Evolutionary conservation across 2,797 vertebrate genomes (phyloP).

Genomic region (Lepilemur septentrionalis): DNA sequence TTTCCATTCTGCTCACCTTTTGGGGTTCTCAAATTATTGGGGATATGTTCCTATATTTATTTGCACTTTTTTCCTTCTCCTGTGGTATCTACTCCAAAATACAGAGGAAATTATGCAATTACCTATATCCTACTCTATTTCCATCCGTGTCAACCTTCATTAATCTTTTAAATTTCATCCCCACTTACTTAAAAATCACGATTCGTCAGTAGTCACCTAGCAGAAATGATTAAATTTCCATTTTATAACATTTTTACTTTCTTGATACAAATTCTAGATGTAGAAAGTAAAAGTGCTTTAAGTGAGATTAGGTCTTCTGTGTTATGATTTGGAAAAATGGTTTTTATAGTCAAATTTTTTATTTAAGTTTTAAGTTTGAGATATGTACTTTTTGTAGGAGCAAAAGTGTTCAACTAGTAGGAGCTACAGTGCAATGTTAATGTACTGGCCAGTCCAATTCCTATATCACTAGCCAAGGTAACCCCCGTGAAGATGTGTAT

Average conservation of each 20-base stretch:
- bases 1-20: not conserved
- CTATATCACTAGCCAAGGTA: too few relatives aligned
- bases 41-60: not conserved
- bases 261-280: not conserved
- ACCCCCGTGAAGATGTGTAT: not conserved
- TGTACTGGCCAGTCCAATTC: too few relatives aligned
- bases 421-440: not conserved
- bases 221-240: not conserved
- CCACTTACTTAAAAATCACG: not conserved
- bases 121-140: not conserved
- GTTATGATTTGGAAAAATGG: not conserved
- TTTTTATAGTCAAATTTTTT: not conserved
- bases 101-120: not conserved
- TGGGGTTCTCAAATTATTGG: not conserved
- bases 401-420: not conserved
- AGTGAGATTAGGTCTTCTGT: not conserved
- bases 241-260: not conserved
- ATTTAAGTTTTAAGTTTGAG: not conserved
- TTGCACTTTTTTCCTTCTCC: not conserved
- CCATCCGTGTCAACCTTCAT: not conserved
- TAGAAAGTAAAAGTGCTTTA: not conserved
- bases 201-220: not conserved
- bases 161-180: not conserved
- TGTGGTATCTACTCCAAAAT: not conserved
- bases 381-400: not conserved